phyloP scores from a whole-genome alignment of 1,140 invertebrate species.

The Drosophila yakuba region DNA sequence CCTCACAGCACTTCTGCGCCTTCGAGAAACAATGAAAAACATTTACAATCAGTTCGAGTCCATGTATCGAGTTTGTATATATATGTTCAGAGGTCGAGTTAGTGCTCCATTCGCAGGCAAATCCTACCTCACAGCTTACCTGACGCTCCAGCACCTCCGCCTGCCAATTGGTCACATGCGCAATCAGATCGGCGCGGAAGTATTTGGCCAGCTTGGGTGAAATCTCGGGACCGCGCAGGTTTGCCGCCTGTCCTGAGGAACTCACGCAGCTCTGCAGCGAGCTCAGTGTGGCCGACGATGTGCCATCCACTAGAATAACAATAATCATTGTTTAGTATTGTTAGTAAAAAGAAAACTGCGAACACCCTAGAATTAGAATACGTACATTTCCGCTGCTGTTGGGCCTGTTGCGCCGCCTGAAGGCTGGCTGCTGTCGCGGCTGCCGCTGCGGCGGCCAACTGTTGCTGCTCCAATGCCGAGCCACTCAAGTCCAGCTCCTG shows the following conservation, averaged over 20 bases:
- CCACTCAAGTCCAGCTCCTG: conserved; percentile 84
- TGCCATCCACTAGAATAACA: conserved; percentile 67
- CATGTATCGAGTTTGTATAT: background rate
- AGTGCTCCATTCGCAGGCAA: conserved; percentile 3
- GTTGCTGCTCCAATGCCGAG: conserved; percentile 73
- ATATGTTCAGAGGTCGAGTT: background rate
- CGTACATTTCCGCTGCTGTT: conserved; percentile 85
- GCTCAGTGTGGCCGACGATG: conserved; percentile 73
- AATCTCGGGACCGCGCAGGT: conserved; percentile 87
- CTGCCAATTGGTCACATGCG: conserved; percentile 96
- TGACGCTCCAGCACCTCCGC: conserved; percentile 97
- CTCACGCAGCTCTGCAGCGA: conserved; percentile 81
- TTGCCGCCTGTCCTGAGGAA: conserved; percentile 73
- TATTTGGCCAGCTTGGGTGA: conserved; percentile 96
- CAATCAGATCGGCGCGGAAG: conserved; percentile 95
- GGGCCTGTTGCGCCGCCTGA: conserved; percentile 56
- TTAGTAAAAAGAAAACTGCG: no score
- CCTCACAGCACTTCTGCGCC: conserved; percentile 94
- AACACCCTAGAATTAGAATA: background rate
- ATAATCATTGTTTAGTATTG: background rate
- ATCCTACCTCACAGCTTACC: conserved; percentile 86
- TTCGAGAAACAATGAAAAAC: conserved; percentile 73
- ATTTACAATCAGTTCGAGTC: conserved; percentile 7
- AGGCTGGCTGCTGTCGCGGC: conserved; percentile 49
- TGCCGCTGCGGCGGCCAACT: conserved; percentile 50